These are phyloP conservation scores for Anhinga rufa DNA, from an alignment of 2,113 vertebrate genomes.

Conservation along the genomic window DNA sequence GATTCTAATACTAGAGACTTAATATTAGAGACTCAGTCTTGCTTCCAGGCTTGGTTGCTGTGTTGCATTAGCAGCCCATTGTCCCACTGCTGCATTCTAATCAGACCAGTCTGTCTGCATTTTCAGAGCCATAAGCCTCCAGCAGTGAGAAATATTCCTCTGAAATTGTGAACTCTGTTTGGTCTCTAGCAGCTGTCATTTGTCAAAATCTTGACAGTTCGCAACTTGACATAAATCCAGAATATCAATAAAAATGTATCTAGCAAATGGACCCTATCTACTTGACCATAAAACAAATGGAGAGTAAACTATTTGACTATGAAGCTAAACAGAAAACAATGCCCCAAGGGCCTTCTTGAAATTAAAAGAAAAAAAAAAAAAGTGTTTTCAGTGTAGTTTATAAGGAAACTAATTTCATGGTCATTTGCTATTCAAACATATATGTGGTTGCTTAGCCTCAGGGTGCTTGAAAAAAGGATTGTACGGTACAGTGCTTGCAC, in stretches of 20 bases:
- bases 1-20: background rate
- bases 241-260: constrained; percentile 19
- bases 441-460: background rate
- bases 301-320: background rate
- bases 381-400: background rate
- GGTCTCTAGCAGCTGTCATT: constrained; percentile 17
- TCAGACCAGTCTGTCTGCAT: constrained; percentile 46
- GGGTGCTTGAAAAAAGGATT: background rate
- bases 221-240: constrained; percentile 22
- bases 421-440: background rate
- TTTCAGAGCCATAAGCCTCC: constrained; percentile 1
- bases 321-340: background rate
- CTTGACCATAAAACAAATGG: constrained; percentile 25
- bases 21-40: background rate
- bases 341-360: background rate
- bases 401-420: background rate
- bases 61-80: constrained; percentile 4
- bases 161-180: constrained; percentile 27
- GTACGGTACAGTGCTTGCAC: background rate
- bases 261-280: constrained; percentile 11
- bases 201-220: constrained; percentile 11
- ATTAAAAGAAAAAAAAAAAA: background rate
- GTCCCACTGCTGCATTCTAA: constrained; percentile 20
- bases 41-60: background rate
- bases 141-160: constrained; percentile 31